Evolutionary conservation across 2,797 vertebrate genomes (phyloP).

Genomic region (Remorina albescens): DNA sequence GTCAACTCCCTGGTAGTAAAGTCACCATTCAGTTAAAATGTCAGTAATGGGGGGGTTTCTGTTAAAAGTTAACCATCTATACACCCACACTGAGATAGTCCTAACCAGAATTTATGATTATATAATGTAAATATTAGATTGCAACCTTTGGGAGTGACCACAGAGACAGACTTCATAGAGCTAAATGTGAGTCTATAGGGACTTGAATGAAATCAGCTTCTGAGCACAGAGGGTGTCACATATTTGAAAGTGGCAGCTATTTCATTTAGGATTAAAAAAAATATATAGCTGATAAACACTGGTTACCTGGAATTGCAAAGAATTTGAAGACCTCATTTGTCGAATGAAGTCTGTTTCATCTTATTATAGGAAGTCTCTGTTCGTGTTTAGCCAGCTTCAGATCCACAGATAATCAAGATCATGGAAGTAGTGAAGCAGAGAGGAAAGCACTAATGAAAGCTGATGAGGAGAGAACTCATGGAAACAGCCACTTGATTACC

Average conservation of each 20-base stretch:
- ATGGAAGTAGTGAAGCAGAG: constrained; percentile 61
- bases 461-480: constrained; percentile 68
- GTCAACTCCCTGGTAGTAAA: neutral
- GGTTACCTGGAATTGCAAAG: constrained; percentile 13
- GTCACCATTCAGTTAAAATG: neutral
- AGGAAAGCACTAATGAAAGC: constrained; percentile 63
- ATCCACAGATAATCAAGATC: constrained; percentile 59
- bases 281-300: constrained; percentile 23
- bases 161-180: neutral
- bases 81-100: too few species aligned
- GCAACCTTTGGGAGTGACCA: too few species aligned
- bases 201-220: constrained; percentile 23
- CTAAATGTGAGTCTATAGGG: constrained; percentile 4
- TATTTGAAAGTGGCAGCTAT: constrained; percentile 16
- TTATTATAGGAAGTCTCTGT: constrained; percentile 29
- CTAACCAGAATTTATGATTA: too few species aligned
- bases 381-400: constrained; percentile 46
- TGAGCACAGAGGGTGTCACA: constrained; percentile 21
- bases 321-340: neutral
- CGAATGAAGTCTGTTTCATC: constrained; percentile 44
- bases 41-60: too few species aligned
- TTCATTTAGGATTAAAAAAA: constrained; percentile 30
- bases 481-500: constrained; percentile 75
- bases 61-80: too few species aligned
- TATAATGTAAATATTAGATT: too few species aligned